Conservation (phyloP, 2,797 vertebrate species). For the Poliocrania exsul region DNA sequence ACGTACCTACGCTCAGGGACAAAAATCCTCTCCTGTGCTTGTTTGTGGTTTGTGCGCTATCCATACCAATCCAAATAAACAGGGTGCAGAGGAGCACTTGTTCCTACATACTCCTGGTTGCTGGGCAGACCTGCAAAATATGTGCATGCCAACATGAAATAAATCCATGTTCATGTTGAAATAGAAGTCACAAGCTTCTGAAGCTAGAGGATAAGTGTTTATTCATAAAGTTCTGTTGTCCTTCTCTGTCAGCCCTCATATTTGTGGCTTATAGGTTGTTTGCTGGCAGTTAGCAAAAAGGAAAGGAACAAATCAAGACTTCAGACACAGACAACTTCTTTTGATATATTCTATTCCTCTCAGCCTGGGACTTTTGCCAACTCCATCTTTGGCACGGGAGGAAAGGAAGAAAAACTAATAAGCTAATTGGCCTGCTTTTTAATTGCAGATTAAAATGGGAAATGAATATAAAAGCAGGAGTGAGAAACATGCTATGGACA, state of each 20-base stretch:
- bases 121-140: constrained; percentile 5
- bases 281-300: not conserved
- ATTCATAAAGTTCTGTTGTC: not conserved
- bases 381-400: constrained; percentile 12
- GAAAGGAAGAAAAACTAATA: constrained; percentile 49
- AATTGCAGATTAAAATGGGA: constrained; percentile 39
- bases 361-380: not conserved
- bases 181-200: not conserved
- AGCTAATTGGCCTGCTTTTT: constrained; percentile 8
- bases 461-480: not conserved
- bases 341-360: not conserved
- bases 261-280: not conserved
- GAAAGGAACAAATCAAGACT: constrained; percentile 8
- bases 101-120: not conserved
- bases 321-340: not conserved
- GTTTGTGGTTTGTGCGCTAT: not conserved
- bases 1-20: not conserved
- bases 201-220: not conserved
- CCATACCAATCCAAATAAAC: not conserved
- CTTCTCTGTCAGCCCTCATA: not conserved
- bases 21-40: constrained; percentile 4
- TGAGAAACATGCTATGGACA: not conserved
- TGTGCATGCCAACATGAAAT: not conserved
- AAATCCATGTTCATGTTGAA: not conserved
- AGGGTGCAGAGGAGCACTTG: not conserved